Evolutionary conservation across 2,888 invertebrate species (phyloP), one percentile per base, ranked within the genome.

Genomic region (Microplitis manilae): DNA sequence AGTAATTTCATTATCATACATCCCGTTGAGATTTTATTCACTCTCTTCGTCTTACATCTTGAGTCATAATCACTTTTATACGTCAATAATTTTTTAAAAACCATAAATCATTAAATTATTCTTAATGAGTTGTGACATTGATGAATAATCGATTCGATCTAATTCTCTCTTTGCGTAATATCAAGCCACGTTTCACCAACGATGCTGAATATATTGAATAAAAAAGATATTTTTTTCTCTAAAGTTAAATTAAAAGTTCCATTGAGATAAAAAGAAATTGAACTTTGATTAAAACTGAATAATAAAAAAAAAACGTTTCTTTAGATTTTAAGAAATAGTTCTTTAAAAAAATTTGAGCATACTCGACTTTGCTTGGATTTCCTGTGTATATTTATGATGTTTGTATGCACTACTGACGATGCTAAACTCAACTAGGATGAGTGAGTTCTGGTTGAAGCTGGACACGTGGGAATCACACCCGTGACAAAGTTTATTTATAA

Each of bases 401-500:
- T 15, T 41, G 17, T 41, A 41, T 41, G 15, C 50, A n/a, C 9
- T 41, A 6, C 50, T 17, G 40, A 41, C 9, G 68, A 13, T 17
- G 15, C 40, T 68, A 15, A 68, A 41, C 41, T 41, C 15, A 68
- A 68, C 40, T 40, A 41, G 41, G 41, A 8, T 8, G 41, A 61
- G 69, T 59, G 71, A 74, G 62, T 75, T 75, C 20, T 68, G 40
- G 77, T 69, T 81, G 76, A 79, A 81, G 72, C 77, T 77, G 79
- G 73, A 81, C 81, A 80, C 79, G 77, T 69, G 79, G 77, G 77
- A 79, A 79, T 76, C 68, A 65, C 40, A 78, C 75, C 82, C 73
- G 71, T 74, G 82, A 82, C 79, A 79, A 85, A 85, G 84, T 85
- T 86, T 85, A 84, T 86, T 85, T 85, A 86, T 83, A 82, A 85